A percentile compares a stretch with the other conserved stretches of the same genome.
These are phyloP conservation scores for Thryonomys swinderianus DNA, from an alignment of 2,113 vertebrate species.

Conservation along the genomic window DNA sequence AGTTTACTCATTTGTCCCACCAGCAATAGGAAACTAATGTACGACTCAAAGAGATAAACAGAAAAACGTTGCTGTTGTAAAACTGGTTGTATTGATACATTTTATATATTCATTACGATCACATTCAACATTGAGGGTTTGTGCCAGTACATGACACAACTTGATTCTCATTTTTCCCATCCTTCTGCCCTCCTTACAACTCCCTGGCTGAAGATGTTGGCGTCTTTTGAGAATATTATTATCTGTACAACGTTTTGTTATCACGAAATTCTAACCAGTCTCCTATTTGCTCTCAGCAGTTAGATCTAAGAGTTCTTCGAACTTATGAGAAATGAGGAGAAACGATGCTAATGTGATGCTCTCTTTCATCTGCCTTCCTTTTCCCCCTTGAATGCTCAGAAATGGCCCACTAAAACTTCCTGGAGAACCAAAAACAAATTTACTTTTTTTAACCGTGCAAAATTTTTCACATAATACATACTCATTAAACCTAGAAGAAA, in stretches of 20 bases:
- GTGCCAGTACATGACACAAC: no score
- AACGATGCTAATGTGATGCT: not conserved
- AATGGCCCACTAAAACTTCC: not conserved
- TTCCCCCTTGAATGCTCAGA: not conserved
- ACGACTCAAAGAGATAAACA: not conserved
- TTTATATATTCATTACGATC: no score
- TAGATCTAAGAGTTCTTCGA: not conserved
- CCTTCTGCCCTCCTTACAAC: no score
- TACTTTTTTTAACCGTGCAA: not conserved
- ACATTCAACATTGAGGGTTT: no score
- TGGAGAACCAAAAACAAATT: slow-evolving; percentile 35
- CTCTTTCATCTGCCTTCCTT: not conserved
- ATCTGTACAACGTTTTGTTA: not conserved
- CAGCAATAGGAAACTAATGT: not conserved
- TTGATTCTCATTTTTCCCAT: no score
- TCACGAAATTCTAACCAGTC: not conserved
- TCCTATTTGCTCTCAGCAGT: not conserved
- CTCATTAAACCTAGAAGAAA: not conserved
- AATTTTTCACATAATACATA: not conserved
- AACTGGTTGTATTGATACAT: no score
- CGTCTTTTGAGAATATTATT: not conserved
- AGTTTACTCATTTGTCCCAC: not conserved
- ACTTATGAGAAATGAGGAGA: not conserved
- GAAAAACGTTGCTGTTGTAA: not conserved
- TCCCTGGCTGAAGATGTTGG: no score